Evolutionary conservation across 2,888 invertebrate genomes (phyloP), one percentile per base, ranked within the genome.

Genomic region (Dascillus cervinus): DNA sequence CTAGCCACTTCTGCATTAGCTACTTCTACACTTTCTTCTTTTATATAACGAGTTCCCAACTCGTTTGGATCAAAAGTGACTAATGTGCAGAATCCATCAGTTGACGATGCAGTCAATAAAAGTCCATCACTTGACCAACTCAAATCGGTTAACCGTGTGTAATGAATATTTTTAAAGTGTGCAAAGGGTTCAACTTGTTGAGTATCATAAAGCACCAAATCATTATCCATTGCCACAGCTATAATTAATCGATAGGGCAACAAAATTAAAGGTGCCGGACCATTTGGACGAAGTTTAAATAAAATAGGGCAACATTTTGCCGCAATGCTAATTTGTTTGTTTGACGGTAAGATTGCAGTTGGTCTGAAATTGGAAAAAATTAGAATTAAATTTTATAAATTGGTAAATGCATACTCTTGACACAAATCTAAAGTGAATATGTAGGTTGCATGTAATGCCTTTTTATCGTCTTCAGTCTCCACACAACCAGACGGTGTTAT

Each of bases 401-500:
- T n/a, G n/a, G n/a, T n/a, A 17, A 20, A 15, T 22, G 69, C 57
- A 53, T 51, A 62, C 61, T 44, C 44, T 29, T 30, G 38, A 43
- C 51, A 50, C 31, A 46, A 47, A 36, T 58, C 58, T 28, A 63
- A 38, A 3, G 60, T 52, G 44, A 62, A 65, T 26, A 60, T 35
- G 23, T 54, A 60, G 1, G 64, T 59, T 12, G 51, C 56, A 51
- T 57, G 56, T 3, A 62, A 41, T 11, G 46, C 69, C 47, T 77
- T 77, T 8, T 71, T 60, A n/a, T 75, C 74, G 29, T 79, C 79
- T 24, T 80, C 79, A 1, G 75, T 71, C 52, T 87, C 86, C 1
- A 90, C 69, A 31, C 82, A 75, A 1, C 95, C 96, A 0, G 91
- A 82, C 0, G 98, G 97, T 1, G 86, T 84, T n/a, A 96, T 76